phyloP scores from a whole-genome alignment of 2,113 vertebrate species.

The Hylia prasina region DNA sequence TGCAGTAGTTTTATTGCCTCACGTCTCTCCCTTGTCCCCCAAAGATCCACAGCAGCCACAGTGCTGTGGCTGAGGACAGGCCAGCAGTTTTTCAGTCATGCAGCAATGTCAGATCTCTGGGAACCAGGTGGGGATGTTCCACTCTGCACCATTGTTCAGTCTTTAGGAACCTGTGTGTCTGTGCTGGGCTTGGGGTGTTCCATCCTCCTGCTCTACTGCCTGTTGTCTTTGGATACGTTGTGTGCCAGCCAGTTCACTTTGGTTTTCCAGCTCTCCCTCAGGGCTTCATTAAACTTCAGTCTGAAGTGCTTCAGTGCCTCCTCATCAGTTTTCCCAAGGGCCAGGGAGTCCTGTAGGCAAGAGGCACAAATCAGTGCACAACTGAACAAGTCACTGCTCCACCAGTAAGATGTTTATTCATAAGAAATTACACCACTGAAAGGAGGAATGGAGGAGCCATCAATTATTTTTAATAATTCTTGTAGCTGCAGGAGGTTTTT shows the following conservation, averaged over 20 bases:
- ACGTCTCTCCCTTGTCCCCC: background rate
- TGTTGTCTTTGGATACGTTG: slow-evolving; percentile 93
- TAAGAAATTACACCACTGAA: background rate
- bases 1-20: background rate
- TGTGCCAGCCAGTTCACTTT: slow-evolving; percentile 99
- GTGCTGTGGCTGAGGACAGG: background rate
- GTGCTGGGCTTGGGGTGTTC: background rate
- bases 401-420: background rate
- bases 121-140: background rate
- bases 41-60: background rate
- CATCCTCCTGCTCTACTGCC: slow-evolving; percentile 69
- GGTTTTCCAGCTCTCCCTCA: slow-evolving; percentile 98
- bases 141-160: background rate
- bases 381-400: background rate
- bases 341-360: slow-evolving; percentile 85
- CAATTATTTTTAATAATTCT: background rate
- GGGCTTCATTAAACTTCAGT: slow-evolving; percentile 95
- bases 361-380: background rate
- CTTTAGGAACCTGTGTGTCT: background rate
- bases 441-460: background rate
- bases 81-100: background rate
- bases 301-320: slow-evolving; percentile 96
- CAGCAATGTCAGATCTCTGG: background rate
- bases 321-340: slow-evolving; percentile 90
- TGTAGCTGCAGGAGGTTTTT: background rate